Percentiles rank a stretch among this genome's conserved stretches.
Conservation (phyloP, 2,797 vertebrate species). For the Takifugu rubripes region DNA sequence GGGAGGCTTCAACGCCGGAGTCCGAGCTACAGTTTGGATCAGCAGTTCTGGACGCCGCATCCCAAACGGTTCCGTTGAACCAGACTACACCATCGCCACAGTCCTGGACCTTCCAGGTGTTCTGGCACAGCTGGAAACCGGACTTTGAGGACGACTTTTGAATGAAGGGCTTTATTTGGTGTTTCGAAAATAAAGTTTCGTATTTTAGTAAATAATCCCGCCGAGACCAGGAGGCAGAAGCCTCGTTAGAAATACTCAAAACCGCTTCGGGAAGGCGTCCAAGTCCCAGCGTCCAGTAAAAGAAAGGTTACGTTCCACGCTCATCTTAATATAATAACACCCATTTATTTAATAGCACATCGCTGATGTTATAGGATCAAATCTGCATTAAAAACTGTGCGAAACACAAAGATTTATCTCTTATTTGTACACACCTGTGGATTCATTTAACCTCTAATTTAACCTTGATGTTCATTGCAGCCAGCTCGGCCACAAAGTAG, state of each 20-base stretch:
- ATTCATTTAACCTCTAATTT: slow-evolving; percentile 82
- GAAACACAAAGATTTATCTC: too few relatives aligned
- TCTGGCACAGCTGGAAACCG: slow-evolving; percentile 73
- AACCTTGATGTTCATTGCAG: slow-evolving; percentile 96
- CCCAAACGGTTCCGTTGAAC: slow-evolving; percentile 56
- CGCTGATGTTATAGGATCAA: too few relatives aligned
- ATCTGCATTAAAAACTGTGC: too few relatives aligned
- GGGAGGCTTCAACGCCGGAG: slow-evolving; percentile 85
- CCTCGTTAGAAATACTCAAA: too few relatives aligned
- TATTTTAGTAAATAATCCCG: not conserved
- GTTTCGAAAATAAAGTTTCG: not conserved
- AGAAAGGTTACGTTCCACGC: too few relatives aligned
- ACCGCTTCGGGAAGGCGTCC: too few relatives aligned
- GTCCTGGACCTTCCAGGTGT: slow-evolving; percentile 82
- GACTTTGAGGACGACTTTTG: not conserved
- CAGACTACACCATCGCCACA: slow-evolving; percentile 83
- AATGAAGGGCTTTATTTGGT: not conserved
- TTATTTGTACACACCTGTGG: too few relatives aligned
- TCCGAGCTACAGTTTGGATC: slow-evolving; percentile 92
- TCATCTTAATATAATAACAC: too few relatives aligned
- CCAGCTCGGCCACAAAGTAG: slow-evolving; percentile 94
- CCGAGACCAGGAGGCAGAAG: too few relatives aligned
- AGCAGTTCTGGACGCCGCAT: slow-evolving; percentile 58
- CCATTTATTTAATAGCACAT: too few relatives aligned
- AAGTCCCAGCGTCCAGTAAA: too few relatives aligned